These are phyloP conservation scores for Onychomys arenicola DNA, from an alignment of 2,797 vertebrate species.

Conservation along the genomic window DNA sequence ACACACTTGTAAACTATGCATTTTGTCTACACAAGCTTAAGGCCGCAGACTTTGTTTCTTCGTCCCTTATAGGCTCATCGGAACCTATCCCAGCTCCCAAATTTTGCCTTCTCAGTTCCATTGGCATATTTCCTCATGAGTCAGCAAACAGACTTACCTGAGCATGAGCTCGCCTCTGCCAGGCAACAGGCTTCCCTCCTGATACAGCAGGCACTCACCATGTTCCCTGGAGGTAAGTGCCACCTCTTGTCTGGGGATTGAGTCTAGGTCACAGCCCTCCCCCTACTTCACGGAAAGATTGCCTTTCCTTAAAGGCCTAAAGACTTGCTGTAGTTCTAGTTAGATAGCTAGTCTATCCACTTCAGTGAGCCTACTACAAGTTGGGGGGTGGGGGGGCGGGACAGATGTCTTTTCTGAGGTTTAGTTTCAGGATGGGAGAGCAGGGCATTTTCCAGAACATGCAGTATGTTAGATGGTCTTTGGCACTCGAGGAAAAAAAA, in stretches of 20 bases:
- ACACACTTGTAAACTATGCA: fast-evolving
- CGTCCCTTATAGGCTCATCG: conserved; percentile 91
- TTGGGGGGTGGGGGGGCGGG: no score
- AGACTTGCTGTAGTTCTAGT: background rate
- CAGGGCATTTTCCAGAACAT: background rate
- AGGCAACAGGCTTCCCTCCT: conserved; percentile 89
- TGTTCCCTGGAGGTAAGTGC: conserved; percentile 96
- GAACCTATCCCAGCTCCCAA: conserved; percentile 98
- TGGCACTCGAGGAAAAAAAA: background rate
- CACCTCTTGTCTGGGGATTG: background rate
- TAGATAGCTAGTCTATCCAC: fast-evolving
- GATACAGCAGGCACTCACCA: conserved; percentile 93
- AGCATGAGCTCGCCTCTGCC: conserved; percentile 87
- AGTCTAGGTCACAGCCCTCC: background rate
- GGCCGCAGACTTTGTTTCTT: background rate
- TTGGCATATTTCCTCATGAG: conserved; percentile 95
- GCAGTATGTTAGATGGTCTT: background rate
- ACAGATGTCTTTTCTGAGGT: no score
- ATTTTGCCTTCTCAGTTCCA: conserved; percentile 96
- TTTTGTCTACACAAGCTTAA: background rate
- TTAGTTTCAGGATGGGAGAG: background rate
- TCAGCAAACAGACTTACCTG: conserved; percentile 91
- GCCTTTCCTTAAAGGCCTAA: background rate
- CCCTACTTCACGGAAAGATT: background rate
- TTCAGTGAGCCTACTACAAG: background rate